Conservation (phyloP, 2,113 vertebrate species). For the Entomyzon cyanotis region DNA sequence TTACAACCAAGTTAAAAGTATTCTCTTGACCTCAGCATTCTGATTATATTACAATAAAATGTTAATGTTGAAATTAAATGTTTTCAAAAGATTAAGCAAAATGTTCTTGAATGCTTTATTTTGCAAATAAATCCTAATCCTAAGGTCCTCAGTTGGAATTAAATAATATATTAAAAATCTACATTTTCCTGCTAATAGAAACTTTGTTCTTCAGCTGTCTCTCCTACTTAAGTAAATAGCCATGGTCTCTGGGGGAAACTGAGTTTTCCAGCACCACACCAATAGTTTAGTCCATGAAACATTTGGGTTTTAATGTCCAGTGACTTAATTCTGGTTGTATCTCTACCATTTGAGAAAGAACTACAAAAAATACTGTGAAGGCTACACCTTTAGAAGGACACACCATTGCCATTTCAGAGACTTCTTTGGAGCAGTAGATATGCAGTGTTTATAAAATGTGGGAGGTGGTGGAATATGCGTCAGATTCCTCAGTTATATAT, state of each 20-base stretch:
- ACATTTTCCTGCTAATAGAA: neutral
- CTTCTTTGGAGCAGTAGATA: neutral
- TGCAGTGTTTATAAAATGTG: neutral
- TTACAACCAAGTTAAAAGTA: neutral
- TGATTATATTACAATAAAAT: neutral
- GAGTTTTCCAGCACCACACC: neutral
- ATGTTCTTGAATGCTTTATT: neutral
- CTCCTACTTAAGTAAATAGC: neutral
- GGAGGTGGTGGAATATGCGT: conserved; percentile 1
- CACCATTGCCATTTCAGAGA: neutral
- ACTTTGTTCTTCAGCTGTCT: neutral
- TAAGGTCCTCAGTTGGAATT: neutral
- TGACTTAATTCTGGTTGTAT: neutral
- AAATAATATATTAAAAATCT: neutral
- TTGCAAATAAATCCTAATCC: neutral
- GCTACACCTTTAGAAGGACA: neutral
- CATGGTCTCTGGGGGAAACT: neutral
- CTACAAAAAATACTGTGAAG: neutral
- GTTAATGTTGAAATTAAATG: neutral
- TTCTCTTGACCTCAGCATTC: neutral
- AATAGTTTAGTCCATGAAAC: neutral
- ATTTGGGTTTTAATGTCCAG: neutral
- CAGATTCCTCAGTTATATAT: neutral
- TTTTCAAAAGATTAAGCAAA: neutral
- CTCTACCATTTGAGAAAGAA: neutral